Conservation (phyloP, 2,113 vertebrate genomes). For the Ptilonorhynchus violaceus region DNA sequence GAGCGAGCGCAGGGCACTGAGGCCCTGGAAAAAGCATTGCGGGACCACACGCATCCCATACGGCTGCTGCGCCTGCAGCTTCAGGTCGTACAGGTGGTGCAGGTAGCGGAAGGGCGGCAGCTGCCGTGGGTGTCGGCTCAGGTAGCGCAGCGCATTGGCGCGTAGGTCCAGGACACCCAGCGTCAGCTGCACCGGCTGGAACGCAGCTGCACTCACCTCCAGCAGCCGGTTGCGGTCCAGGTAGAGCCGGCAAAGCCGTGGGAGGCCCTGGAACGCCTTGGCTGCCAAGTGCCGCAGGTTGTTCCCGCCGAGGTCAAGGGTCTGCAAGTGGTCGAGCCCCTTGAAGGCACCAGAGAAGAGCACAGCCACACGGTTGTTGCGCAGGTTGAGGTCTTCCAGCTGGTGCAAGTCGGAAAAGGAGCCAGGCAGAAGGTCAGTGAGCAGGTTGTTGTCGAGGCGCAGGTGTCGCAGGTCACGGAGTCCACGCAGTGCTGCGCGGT, state of each 20-base stretch:
- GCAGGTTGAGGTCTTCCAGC: slow-evolving; percentile 76
- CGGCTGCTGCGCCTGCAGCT: slow-evolving; percentile 50
- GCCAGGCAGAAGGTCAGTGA: slow-evolving; percentile 69
- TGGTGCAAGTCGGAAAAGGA: slow-evolving; percentile 72
- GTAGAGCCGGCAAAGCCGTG: slow-evolving; percentile 72
- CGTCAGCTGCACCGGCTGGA: background rate
- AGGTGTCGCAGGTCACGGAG: slow-evolving; percentile 67
- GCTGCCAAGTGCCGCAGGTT: slow-evolving; percentile 68
- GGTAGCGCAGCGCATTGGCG: slow-evolving; percentile 45
- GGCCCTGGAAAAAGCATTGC: slow-evolving; percentile 50
- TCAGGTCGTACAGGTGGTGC: slow-evolving; percentile 50
- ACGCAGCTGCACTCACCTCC: background rate
- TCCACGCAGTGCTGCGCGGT: slow-evolving; percentile 60
- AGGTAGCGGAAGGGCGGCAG: slow-evolving; percentile 69
- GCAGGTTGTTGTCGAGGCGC: slow-evolving; percentile 83
- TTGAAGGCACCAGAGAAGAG: slow-evolving; percentile 75
- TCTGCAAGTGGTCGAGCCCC: slow-evolving; percentile 58
- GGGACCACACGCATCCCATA: slow-evolving; percentile 60
- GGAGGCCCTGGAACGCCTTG: slow-evolving; percentile 70
- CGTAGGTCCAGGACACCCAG: slow-evolving; percentile 56
- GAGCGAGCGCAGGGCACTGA: slow-evolving; percentile 62
- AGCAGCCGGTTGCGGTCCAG: slow-evolving; percentile 79
- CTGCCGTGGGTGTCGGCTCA: slow-evolving; percentile 6
- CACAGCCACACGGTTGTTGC: slow-evolving; percentile 79
- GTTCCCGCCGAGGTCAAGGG: slow-evolving; percentile 81